Base-by-base conservation (phyloP, 1,140 invertebrate species). In the Drosophila pandora region DNA sequence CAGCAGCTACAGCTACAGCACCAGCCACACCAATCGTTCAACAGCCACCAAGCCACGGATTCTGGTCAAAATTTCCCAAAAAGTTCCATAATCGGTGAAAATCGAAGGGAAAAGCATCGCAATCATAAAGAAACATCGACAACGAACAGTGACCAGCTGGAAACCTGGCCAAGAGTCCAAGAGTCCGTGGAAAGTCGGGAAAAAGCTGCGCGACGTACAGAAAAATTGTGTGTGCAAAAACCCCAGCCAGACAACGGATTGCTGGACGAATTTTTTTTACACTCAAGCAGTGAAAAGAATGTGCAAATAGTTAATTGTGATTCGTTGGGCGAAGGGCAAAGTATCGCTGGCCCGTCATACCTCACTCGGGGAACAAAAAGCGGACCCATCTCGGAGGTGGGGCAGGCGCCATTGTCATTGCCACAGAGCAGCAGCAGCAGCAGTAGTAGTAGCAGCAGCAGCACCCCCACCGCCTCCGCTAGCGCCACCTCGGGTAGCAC, bases 391-490 rank as follows among this genome's bases (percentile, higher is more conserved):
- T 37, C 34, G 67, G 60, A 61, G 76, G 28, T 39, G 77, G 21
- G 53, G 73, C 68, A 73, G 81, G 75, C 72, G 80, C 80, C 80
- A 84, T 84, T 84, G 81, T 68, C 80, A 84, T 84, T 84, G 81
- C 80, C 81, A 83, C 64, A 83, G 62, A 61, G 34, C 6, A 61
- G 49, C 9, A 61, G 34, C 6, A 61, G 49, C 9, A 34, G 37
- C 47, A 58, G 57, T 1, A 55, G 69, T 9, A 45, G 45, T 12
- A 64, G 54, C 9, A 41, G 45, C 6, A 53, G 64, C 8, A 39
- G 69, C 7, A 21, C 50, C 13, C 43, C 57, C 2, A 28, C 54
- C 48, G 25, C 32, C 70, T 21, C 32, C 28, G n/a, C 17, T 58
- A 45, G 13, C 64, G 37, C 12, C 48, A 43, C 17, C 54, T 54